Base-by-base conservation (phyloP, 2,888 invertebrate genomes). In the Acholoe squamosa region DNA sequence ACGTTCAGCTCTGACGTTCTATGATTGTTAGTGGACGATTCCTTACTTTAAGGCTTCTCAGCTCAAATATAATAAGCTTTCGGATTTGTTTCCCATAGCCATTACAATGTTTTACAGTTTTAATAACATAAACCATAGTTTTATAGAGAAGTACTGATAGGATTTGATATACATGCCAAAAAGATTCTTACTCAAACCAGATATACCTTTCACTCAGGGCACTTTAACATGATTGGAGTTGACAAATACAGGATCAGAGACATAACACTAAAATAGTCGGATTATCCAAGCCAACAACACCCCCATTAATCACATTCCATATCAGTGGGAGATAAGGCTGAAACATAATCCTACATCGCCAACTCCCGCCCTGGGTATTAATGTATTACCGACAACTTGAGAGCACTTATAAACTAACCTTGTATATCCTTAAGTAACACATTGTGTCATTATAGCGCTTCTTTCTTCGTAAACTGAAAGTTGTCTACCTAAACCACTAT, bases 31-130 rank as follows among this genome's bases (percentile, higher is more conserved):
- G 43, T 43, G 43, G 43, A 43, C 10, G 10, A 43, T 43, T 43
- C n/a, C 61, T 61, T 61, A n/a, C 61, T 61, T 61, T 61, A 19
- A 61, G 61, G 61, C 61, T 61, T 61, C n/a, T n/a, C 61, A 61
- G 12, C 61, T 61, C 61, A 61, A 61, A 61, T n/a, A 61, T 61
- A 61, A 61, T 61, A n/a, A 61, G 61, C 61, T 61, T 61, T n/a
- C n/a, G 61, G 61, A 61, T 61, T 61, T n/a, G 61, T n/a, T 61
- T 61, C 19, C 61, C 61, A 19, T 3, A 3, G 22, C 61, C 61
- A 19, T n/a, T 61, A n/a, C 19, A 19, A 1, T 61, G 61, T 61
- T 61, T n/a, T 61, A 61, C 22, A n/a, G 61, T 3, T 19, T 61
- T 61, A n/a, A 61, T 61, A 61, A 3, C 19, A 14, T 61, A 7